Conservation (phyloP, 2,797 vertebrate genomes). For the Calcarius lapponicus region DNA sequence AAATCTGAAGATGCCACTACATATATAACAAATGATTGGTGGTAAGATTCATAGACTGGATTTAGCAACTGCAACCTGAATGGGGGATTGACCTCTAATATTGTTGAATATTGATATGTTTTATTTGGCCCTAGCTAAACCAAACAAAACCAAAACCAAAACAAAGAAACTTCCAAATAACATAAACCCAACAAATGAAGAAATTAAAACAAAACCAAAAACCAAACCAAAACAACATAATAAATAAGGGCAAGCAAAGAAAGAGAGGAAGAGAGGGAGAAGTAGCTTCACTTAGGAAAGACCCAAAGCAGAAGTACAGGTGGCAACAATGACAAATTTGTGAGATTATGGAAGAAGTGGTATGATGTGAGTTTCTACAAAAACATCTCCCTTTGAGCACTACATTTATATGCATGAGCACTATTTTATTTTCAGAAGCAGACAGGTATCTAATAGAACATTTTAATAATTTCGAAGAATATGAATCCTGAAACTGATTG, state of each 20-base stretch:
- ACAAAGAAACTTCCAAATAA: background rate
- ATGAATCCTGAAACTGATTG: background rate
- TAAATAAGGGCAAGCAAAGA: background rate
- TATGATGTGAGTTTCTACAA: background rate
- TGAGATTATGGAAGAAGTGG: background rate
- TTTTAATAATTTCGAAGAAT: constrained; percentile 28
- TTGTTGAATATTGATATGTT: background rate
- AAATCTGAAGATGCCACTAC: background rate
- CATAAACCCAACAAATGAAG: background rate
- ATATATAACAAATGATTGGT: background rate
- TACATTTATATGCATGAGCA: constrained; percentile 21
- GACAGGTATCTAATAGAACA: background rate
- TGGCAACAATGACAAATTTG: background rate
- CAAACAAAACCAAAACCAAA: background rate
- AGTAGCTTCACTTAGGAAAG: background rate
- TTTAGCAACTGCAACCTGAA: background rate
- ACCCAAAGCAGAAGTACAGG: background rate
- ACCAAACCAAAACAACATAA: background rate
- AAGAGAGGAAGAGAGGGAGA: background rate
- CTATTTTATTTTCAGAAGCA: constrained; percentile 33
- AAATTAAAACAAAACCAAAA: background rate
- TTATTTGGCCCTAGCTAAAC: background rate
- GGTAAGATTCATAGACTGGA: background rate
- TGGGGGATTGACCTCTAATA: background rate
- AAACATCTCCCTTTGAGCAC: background rate